Percentiles rank a stretch among this genome's conserved stretches.
Evolutionary conservation across 2,797 vertebrate genomes (phyloP).

Genomic region (Arnoldichthys spilopterus): DNA sequence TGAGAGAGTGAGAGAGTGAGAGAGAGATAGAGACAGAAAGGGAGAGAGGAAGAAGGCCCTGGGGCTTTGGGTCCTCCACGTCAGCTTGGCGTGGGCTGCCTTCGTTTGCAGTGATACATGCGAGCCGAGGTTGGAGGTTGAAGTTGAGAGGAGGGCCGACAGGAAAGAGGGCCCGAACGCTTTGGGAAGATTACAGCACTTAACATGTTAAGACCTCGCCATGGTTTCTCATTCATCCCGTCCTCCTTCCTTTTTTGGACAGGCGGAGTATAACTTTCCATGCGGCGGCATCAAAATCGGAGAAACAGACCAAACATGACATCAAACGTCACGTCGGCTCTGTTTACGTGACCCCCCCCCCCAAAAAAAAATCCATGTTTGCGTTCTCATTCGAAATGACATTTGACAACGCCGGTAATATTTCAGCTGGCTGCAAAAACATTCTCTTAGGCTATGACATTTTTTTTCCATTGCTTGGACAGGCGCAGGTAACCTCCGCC

Average conservation of each 20-base stretch:
- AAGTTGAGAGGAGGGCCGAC: conserved; percentile 89
- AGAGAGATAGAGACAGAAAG: conserved; percentile 53
- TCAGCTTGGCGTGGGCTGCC: conserved; percentile 80
- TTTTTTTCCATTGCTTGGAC: conserved; percentile 69
- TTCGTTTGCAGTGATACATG: conserved; percentile 87
- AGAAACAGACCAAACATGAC: conserved; percentile 77
- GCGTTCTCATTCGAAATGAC: conserved; percentile 76
- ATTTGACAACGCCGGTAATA: conserved; percentile 81
- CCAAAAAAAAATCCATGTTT: too few species aligned
- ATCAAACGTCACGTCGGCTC: conserved; percentile 70
- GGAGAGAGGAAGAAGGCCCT: conserved; percentile 71
- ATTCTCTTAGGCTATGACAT: conserved; percentile 72
- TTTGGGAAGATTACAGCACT: conserved; percentile 87
- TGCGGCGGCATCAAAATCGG: conserved; percentile 71
- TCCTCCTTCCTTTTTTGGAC: conserved; percentile 53
- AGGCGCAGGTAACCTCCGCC: conserved; percentile 74
- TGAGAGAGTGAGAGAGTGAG: conserved; percentile 50
- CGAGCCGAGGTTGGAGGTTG: conserved; percentile 87
- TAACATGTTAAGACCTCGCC: conserved; percentile 81
- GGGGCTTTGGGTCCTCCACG: conserved; percentile 64
- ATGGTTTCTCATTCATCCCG: conserved; percentile 74
- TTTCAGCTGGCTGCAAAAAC: conserved; percentile 81
- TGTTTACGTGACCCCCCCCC: conserved; percentile 76
- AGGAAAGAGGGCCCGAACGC: conserved; percentile 84
- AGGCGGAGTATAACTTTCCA: conserved; percentile 69